Conservation (phyloP, 1,140 invertebrate species). For the Batillaria attramentaria region DNA sequence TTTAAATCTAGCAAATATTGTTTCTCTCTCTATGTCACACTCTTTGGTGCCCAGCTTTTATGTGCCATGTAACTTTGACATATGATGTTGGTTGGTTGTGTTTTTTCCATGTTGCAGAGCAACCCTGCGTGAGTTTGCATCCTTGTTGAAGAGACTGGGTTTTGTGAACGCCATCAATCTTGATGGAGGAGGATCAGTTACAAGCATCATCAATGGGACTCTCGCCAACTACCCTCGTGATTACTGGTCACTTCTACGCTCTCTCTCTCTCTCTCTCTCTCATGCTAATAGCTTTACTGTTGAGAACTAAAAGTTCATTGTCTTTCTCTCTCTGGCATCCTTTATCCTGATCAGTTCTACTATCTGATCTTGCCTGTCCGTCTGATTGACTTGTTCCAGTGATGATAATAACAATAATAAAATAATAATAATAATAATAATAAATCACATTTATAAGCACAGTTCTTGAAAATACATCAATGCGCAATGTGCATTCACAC, state of each 20-base stretch:
- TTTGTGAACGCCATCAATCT: conserved; percentile 71
- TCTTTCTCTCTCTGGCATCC: conserved; percentile 5
- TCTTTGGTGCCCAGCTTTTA: background rate
- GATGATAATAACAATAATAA: no score
- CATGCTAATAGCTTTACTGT: background rate
- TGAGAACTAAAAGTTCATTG: background rate
- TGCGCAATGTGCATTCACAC: no score
- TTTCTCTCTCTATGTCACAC: conserved; percentile 8
- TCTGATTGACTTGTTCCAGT: background rate
- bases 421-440: no score
- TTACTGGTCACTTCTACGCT: conserved; percentile 68
- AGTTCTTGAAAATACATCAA: no score
- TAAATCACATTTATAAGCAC: no score
- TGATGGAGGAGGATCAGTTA: conserved; percentile 72
- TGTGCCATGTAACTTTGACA: no score
- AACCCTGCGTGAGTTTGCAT: conserved; percentile 66
- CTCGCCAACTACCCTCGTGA: conserved; percentile 70
- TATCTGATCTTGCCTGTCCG: background rate
- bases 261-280: conserved; percentile 18
- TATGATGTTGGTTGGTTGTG: no score
- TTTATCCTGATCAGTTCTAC: no score
- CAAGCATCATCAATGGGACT: conserved; percentile 67
- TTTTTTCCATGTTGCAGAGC: no score
- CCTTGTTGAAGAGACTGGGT: conserved; percentile 65
- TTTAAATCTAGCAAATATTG: background rate